A percentile compares a stretch with the other conserved stretches of the same genome.
These are phyloP conservation scores for Oligia strigilis DNA, from an alignment of 2,888 invertebrate species.

Conservation along the genomic window DNA sequence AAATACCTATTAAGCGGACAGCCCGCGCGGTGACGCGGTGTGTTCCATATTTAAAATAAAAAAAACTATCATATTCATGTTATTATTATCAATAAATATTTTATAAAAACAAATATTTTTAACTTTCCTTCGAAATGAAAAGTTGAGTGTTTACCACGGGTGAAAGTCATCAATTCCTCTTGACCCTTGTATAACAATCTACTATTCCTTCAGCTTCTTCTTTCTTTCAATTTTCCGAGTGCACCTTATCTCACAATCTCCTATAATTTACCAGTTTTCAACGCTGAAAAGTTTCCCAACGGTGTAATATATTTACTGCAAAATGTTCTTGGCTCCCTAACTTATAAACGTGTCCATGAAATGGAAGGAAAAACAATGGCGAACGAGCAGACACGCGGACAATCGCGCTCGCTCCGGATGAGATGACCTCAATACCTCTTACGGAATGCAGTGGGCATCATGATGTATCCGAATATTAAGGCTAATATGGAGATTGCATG, in stretches of 20 bases:
- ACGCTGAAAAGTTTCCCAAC: conserved; percentile 10
- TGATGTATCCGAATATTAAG: conserved; percentile 16
- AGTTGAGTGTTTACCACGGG: too few species aligned
- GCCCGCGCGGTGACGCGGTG: too few species aligned
- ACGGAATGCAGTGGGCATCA: conserved; percentile 49
- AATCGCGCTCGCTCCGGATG: conserved; percentile 71
- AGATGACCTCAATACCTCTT: conserved; percentile 72
- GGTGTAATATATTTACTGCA: conserved; percentile 1
- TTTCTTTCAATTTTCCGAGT: neutral
- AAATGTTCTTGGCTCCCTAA: conserved; percentile 55
- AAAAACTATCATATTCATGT: too few species aligned
- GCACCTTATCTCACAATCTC: neutral
- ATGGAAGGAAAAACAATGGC: conserved; percentile 78
- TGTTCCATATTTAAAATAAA: too few species aligned
- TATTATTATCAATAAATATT: too few species aligned
- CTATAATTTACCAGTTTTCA: neutral
- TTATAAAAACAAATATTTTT: too few species aligned
- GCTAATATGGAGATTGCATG: neutral
- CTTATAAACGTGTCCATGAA: conserved; percentile 66
- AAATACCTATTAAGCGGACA: too few species aligned
- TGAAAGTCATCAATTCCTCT: too few species aligned
- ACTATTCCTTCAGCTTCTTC: neutral
- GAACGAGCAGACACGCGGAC: conserved; percentile 73
- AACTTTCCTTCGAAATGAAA: too few species aligned
- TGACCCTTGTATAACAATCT: too few species aligned